Percentiles rank a stretch among this genome's conserved stretches.
Conservation (phyloP, 2,888 invertebrate genomes). For the Hyles lineata region DNA sequence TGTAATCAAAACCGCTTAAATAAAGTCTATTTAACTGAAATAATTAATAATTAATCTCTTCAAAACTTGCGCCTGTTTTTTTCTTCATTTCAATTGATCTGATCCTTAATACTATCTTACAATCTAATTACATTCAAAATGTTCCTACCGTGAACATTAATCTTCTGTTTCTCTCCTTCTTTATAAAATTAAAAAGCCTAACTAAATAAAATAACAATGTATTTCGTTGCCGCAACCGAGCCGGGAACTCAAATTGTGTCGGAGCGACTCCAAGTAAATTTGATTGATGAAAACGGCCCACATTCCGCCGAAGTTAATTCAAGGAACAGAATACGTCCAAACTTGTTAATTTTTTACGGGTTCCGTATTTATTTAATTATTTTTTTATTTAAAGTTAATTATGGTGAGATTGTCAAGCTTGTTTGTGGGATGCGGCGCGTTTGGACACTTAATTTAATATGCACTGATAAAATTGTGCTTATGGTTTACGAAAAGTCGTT, state of each 20-base stretch:
- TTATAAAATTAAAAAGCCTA: background rate
- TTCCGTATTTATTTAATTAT: slow-evolving; percentile 19
- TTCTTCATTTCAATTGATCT: too few relatives aligned
- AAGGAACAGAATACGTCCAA: slow-evolving; percentile 43
- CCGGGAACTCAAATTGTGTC: slow-evolving; percentile 38
- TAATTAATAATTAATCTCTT: too few relatives aligned
- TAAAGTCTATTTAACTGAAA: too few relatives aligned
- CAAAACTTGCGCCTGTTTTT: too few relatives aligned
- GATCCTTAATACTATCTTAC: background rate
- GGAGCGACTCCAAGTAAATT: slow-evolving; percentile 52
- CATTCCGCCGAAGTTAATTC: slow-evolving; percentile 57
- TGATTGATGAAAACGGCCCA: slow-evolving; percentile 70
- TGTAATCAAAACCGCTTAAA: too few relatives aligned
- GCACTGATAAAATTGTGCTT: too few relatives aligned
- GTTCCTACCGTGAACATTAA: too few relatives aligned
- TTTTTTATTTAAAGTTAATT: background rate
- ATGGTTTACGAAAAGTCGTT: too few relatives aligned
- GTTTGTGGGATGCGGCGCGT: too few relatives aligned
- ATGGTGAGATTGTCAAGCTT: background rate
- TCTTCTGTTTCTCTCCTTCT: too few relatives aligned
- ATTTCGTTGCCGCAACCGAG: slow-evolving; percentile 32
- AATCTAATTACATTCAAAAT: too few relatives aligned
- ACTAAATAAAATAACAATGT: slow-evolving; percentile 6
- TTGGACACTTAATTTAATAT: too few relatives aligned
- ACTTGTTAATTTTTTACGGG: slow-evolving; percentile 11